Evolutionary conservation across 2,888 invertebrate genomes (phyloP).

Genomic region (Andrena minutula): DNA sequence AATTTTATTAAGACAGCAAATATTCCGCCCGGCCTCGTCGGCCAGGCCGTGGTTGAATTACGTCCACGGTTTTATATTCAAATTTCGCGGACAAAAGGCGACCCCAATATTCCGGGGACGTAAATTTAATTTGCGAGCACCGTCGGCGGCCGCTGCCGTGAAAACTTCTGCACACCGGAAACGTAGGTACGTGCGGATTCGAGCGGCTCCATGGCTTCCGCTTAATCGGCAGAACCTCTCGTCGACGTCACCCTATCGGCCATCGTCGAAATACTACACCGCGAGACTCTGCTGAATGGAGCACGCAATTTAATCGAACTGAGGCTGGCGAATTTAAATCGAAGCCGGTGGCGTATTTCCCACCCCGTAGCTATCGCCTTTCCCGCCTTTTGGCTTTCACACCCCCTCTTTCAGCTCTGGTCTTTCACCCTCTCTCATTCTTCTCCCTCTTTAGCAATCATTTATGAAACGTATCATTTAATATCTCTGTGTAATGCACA

Average conservation of each 20-base stretch:
- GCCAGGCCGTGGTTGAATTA: not conserved
- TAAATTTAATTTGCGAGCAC: slow-evolving; percentile 40
- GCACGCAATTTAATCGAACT: slow-evolving; percentile 46
- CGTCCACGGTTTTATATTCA: slow-evolving; percentile 24
- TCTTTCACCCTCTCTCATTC: not conserved
- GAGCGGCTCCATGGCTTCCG: slow-evolving; percentile 35
- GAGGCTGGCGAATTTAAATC: slow-evolving; percentile 42
- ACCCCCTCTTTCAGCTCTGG: not conserved
- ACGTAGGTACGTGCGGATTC: slow-evolving; percentile 25
- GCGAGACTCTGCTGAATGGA: slow-evolving; percentile 24
- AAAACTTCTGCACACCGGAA: slow-evolving; percentile 34
- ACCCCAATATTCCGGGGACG: slow-evolving; percentile 22
- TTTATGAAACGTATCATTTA: not conserved
- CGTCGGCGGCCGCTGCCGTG: slow-evolving; percentile 22
- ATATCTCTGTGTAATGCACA: too few species aligned
- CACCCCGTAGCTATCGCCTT: not conserved
- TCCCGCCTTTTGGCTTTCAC: slow-evolving; percentile 26
- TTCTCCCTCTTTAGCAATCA: not conserved
- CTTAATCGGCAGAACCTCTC: slow-evolving; percentile 52
- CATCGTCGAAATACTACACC: slow-evolving; percentile 46
- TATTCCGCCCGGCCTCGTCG: not conserved
- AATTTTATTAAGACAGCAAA: not conserved
- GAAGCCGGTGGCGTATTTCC: slow-evolving; percentile 18
- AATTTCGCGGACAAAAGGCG: slow-evolving; percentile 34
- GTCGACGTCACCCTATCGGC: slow-evolving; percentile 35